A percentile compares a stretch with the other conserved stretches of the same genome.
phyloP scores from a whole-genome alignment of 2,888 invertebrate genomes.

The Sympetrum striolatum region DNA sequence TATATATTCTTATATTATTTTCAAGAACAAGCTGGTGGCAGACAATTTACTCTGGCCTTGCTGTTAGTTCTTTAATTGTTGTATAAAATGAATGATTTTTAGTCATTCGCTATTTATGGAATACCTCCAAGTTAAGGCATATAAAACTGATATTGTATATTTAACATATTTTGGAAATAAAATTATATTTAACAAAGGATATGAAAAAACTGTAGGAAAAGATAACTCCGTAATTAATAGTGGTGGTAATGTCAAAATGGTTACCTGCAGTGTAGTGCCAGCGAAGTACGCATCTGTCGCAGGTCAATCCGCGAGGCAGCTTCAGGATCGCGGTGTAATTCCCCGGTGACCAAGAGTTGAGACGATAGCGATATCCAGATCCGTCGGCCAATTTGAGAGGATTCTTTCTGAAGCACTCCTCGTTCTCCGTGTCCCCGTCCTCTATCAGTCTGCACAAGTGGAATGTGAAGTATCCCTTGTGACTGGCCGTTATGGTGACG shows the following conservation, averaged over 20 bases:
- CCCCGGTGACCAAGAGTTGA: conserved; percentile 50
- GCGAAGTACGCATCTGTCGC: conserved; percentile 64
- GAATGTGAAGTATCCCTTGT: conserved; percentile 62
- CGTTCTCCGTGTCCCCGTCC: conserved; percentile 59
- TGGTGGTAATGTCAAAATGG: background rate
- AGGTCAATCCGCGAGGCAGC: conserved; percentile 60
- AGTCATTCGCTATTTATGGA: too few species aligned
- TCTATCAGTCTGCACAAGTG: conserved; percentile 61
- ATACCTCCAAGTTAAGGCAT: too few species aligned
- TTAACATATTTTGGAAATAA: too few species aligned
- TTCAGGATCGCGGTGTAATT: conserved; percentile 53
- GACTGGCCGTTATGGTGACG: conserved; percentile 61
- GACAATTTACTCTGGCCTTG: too few species aligned
- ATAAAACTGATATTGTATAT: too few species aligned
- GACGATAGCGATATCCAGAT: conserved; percentile 51
- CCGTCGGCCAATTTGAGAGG: conserved; percentile 55
- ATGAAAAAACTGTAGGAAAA: too few species aligned
- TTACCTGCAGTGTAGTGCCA: conserved; percentile 64
- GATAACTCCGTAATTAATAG: too few species aligned
- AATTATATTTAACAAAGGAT: too few species aligned
- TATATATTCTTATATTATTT: too few species aligned
- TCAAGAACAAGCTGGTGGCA: too few species aligned
- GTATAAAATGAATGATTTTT: too few species aligned
- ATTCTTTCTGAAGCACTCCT: conserved; percentile 62
- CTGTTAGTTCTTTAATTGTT: too few species aligned